Evolutionary conservation across 2,888 invertebrate species (phyloP).

Genomic region (Drosophila pseudotakahashii): DNA sequence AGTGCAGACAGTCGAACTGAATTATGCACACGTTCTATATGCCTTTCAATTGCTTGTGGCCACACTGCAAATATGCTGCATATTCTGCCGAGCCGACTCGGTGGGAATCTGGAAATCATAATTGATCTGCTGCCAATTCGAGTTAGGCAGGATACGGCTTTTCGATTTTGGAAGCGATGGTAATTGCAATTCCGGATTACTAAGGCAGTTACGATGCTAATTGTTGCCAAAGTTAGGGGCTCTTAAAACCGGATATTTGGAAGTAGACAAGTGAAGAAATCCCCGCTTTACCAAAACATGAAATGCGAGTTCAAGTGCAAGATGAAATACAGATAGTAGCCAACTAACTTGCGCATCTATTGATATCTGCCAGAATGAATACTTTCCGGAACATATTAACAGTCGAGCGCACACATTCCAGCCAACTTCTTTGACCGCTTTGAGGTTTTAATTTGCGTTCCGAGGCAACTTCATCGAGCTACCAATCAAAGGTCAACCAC

Average conservation of each 20-base stretch:
- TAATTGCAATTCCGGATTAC: constrained; percentile 1
- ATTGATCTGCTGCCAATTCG: constrained; percentile 13
- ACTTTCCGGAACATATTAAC: constrained; percentile 19
- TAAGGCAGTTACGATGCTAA: neutral
- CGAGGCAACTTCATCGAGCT: constrained; percentile 6
- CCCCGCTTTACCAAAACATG: too few species aligned
- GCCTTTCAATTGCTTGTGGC: constrained; percentile 18
- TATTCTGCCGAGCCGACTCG: neutral
- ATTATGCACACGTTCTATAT: constrained; percentile 25
- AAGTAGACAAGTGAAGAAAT: too few species aligned
- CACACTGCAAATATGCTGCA: neutral
- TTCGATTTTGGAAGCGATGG: neutral
- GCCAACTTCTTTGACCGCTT: constrained; percentile 26
- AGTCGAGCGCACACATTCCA: constrained; percentile 4
- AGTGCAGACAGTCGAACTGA: constrained; percentile 24
- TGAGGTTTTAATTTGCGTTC: constrained; percentile 34
- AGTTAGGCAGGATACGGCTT: neutral
- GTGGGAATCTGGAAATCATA: constrained; percentile 5
- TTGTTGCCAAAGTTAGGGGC: neutral
- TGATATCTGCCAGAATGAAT: neutral
- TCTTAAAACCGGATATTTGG: neutral
- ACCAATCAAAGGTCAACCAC: constrained; percentile 45
- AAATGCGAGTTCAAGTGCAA: too few species aligned
- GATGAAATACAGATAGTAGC: too few species aligned
- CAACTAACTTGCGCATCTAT: neutral